Evolutionary conservation across 2,888 invertebrate genomes (phyloP).

Genomic region (Phymatocera aterrima): DNA sequence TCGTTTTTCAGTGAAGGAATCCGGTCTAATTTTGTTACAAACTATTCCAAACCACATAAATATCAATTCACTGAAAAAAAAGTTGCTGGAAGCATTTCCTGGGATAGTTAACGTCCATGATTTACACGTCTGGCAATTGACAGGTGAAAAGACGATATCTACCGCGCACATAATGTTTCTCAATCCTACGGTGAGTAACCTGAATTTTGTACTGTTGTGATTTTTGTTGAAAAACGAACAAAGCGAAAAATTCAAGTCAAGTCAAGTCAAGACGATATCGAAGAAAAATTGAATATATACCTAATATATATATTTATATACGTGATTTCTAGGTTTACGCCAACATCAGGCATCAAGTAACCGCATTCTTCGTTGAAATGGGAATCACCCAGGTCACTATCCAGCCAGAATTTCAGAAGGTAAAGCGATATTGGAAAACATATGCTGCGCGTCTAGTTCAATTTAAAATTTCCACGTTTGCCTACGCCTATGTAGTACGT

Average conservation of each 20-base stretch:
- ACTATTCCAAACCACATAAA: constrained; percentile 94
- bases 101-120: constrained; percentile 89
- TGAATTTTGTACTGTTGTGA: no score
- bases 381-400: constrained; percentile 91
- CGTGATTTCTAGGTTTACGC: constrained; percentile 74
- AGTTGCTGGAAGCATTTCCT: constrained; percentile 81
- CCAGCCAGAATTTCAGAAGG: constrained; percentile 87
- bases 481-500: no score
- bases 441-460: no score
- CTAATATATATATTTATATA: no score
- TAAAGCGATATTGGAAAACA: no score
- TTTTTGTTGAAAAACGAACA: no score
- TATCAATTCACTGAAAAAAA: constrained; percentile 82
- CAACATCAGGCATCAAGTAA: constrained; percentile 79
- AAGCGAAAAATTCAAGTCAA: no score
- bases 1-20: constrained; percentile 86
- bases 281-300: no score
- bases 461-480: no score
- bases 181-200: constrained; percentile 77
- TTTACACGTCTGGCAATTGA: constrained; percentile 92
- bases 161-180: constrained; percentile 89
- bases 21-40: constrained; percentile 91
- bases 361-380: constrained; percentile 85
- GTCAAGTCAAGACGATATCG: no score
- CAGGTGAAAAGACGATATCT: constrained; percentile 86